Conservation (phyloP, 2,888 invertebrate genomes). For the Callimorpha dominula region DNA sequence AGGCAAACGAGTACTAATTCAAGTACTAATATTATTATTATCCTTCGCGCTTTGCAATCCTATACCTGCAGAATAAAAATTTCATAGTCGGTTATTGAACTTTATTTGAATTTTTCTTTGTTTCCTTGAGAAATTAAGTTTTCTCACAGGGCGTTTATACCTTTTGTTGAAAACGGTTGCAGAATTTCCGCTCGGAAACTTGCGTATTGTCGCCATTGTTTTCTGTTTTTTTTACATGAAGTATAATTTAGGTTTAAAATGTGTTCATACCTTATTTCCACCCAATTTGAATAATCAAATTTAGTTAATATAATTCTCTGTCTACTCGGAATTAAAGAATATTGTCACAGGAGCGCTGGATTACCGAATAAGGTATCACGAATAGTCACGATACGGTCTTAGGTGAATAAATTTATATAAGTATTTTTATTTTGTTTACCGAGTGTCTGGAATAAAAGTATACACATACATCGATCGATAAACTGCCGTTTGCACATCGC, state of each 20-base stretch:
- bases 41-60: background rate
- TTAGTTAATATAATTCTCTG: constrained; percentile 12
- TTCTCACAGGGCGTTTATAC: background rate
- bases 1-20: background rate
- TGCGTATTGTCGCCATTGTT: constrained; percentile 51
- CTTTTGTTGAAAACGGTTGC: constrained; percentile 39
- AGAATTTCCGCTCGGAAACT: constrained; percentile 40
- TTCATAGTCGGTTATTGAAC: background rate
- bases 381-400: background rate
- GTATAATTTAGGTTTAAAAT: constrained; percentile 38
- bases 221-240: constrained; percentile 46
- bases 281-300: constrained; percentile 26
- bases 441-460: background rate
- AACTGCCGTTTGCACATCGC: constrained; percentile 1
- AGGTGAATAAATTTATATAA: background rate
- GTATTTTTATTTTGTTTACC: background rate
- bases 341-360: constrained; percentile 13
- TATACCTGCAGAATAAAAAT: background rate
- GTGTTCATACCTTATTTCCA: constrained; percentile 29
- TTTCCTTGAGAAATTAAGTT: background rate
- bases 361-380: constrained; percentile 8
- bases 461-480: background rate
- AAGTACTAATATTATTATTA: background rate
- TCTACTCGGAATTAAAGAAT: constrained; percentile 15
- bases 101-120: background rate